Conservation (phyloP, 2,797 vertebrate species). For the Anomalospiza imberbis region DNA sequence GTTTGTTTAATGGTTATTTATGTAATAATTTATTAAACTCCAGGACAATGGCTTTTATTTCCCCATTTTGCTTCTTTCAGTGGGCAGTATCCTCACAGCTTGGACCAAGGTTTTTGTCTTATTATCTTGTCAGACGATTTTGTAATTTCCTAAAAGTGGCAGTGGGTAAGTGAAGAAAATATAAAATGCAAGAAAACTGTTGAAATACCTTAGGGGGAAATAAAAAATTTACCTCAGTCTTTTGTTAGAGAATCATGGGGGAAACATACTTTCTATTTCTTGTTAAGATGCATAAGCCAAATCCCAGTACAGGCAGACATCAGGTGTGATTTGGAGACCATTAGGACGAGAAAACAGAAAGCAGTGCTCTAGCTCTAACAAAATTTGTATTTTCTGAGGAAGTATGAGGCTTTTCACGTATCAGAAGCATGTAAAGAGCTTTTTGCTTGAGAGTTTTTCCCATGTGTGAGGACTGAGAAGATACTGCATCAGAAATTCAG, state of each 20-base stretch:
- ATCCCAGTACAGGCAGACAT: not conserved
- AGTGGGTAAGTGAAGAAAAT: not conserved
- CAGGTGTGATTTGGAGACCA: not conserved
- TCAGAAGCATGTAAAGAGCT: not conserved
- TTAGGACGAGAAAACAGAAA: not conserved
- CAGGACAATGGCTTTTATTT: not conserved
- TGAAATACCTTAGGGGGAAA: not conserved
- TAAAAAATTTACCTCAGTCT: not conserved
- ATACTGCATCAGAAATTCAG: not conserved
- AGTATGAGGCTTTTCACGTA: not conserved
- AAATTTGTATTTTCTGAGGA: not conserved
- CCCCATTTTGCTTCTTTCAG: not conserved
- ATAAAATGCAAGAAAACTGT: not conserved
- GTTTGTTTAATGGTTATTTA: not conserved
- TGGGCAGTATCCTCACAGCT: not conserved
- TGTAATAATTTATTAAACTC: not conserved
- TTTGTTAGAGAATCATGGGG: not conserved
- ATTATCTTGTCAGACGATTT: not conserved
- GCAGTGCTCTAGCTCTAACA: not conserved
- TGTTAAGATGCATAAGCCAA: not conserved
- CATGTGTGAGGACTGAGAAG: not conserved
- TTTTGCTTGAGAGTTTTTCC: not conserved
- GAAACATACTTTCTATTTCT: not conserved
- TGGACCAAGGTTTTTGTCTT: rapidly evolving
- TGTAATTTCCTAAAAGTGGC: not conserved